phyloP scores from a whole-genome alignment of 2,113 vertebrate genomes.

The Dermatemys mawii region DNA sequence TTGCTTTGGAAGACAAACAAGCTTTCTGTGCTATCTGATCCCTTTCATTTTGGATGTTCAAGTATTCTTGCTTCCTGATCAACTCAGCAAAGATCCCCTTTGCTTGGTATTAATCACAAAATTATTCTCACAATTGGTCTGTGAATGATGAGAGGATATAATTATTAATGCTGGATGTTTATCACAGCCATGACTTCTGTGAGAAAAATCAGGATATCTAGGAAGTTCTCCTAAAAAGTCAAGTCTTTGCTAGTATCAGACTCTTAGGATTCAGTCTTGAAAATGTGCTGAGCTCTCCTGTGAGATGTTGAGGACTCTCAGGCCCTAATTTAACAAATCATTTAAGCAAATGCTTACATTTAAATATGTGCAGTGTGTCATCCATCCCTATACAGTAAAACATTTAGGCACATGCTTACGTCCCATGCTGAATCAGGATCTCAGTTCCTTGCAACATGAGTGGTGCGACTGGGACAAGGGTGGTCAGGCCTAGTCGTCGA shows the following conservation, averaged over 20 bases:
- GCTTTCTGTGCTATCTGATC: background rate
- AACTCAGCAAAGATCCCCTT: background rate
- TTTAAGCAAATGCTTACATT: background rate
- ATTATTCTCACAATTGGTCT: background rate
- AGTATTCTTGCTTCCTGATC: background rate
- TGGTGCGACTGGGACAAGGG: background rate
- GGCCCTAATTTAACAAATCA: background rate
- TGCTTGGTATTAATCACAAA: background rate
- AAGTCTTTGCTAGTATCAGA: background rate
- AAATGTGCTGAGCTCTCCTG: background rate
- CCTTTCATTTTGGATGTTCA: background rate
- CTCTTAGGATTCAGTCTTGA: background rate
- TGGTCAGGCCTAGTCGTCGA: background rate
- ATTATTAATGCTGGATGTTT: background rate
- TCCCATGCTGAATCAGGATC: background rate
- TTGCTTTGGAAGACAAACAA: background rate
- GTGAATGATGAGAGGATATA: background rate
- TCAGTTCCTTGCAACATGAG: background rate
- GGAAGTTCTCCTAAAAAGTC: background rate
- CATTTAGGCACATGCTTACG: background rate
- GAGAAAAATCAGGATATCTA: background rate
- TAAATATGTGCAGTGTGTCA: background rate
- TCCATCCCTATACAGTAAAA: background rate
- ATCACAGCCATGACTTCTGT: background rate
- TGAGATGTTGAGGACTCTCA: background rate